Conservation (phyloP, 1,140 invertebrate genomes). For the Zaprionus camerounensis region DNA sequence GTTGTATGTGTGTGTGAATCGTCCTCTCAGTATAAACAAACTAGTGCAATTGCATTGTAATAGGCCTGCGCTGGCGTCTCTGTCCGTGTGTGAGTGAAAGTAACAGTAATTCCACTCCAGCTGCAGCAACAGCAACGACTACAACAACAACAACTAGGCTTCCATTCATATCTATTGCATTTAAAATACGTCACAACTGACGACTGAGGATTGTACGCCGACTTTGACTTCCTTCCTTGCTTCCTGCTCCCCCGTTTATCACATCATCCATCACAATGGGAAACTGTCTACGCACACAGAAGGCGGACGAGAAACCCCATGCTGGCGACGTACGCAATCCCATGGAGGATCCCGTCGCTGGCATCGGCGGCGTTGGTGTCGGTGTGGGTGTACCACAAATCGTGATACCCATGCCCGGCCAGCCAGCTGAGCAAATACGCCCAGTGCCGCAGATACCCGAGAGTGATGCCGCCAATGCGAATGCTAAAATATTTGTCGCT, state of each 20-base stretch:
- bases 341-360: constrained; percentile 66
- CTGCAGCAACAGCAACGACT: constrained; percentile 10
- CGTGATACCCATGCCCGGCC: constrained; percentile 63
- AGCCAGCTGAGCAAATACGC: constrained; percentile 79
- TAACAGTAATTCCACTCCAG: constrained; percentile 54
- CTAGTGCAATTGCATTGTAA: constrained; percentile 58
- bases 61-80: constrained; percentile 27
- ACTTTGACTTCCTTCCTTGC: constrained; percentile 10
- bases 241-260: not conserved
- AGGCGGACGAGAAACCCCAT: constrained; percentile 75
- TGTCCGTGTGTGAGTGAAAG: constrained; percentile 65
- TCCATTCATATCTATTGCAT: constrained; percentile 72
- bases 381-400: constrained; percentile 71
- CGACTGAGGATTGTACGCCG: not conserved
- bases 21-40: constrained; percentile 65
- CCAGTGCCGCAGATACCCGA: constrained; percentile 86
- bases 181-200: constrained; percentile 51
- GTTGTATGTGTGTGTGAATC: constrained; percentile 16
- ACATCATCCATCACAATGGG: constrained; percentile 61
- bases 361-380: constrained; percentile 57
- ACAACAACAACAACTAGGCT: constrained; percentile 49
- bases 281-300: constrained; percentile 82
- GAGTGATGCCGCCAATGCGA: constrained; percentile 87
- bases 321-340: constrained; percentile 64
- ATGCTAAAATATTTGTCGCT: constrained; percentile 96